Evolutionary conservation across 2,888 invertebrate genomes (phyloP).

Genomic region (Willowsia nigromaculata): DNA sequence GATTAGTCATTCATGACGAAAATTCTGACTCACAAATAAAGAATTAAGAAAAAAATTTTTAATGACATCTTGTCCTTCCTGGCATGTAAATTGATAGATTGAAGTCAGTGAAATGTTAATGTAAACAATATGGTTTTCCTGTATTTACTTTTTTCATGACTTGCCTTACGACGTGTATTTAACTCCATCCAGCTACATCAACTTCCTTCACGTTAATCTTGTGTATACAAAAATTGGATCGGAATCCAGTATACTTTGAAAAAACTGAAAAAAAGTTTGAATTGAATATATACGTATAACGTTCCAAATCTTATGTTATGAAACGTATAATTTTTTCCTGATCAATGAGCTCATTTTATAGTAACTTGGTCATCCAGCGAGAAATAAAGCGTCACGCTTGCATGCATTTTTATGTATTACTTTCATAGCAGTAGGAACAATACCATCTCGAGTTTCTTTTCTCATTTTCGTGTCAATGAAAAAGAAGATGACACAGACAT

Average conservation of each 20-base stretch:
- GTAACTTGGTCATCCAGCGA: no score
- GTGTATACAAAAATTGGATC: not conserved
- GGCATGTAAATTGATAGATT: not conserved
- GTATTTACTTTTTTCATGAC: not conserved
- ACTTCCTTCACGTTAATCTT: not conserved
- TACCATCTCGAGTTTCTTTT: not conserved
- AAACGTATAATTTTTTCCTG: no score
- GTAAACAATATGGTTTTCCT: not conserved
- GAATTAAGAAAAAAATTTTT: no score
- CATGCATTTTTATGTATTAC: no score
- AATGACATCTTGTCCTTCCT: not conserved
- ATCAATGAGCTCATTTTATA: no score
- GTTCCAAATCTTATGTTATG: no score
- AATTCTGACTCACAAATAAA: no score
- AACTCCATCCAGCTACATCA: not conserved
- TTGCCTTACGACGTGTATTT: not conserved
- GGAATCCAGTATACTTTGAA: not conserved
- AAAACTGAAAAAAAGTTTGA: no score
- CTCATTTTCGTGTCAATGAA: constrained; percentile 48
- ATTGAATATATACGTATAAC: no score
- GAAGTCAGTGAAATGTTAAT: not conserved
- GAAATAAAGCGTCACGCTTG: no score
- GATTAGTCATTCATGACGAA: no score
- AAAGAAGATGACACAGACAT: constrained; percentile 46
- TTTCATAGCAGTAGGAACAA: no score